phyloP scores from a whole-genome alignment of 1,140 invertebrate genomes.

The Phymastichus coffea region DNA sequence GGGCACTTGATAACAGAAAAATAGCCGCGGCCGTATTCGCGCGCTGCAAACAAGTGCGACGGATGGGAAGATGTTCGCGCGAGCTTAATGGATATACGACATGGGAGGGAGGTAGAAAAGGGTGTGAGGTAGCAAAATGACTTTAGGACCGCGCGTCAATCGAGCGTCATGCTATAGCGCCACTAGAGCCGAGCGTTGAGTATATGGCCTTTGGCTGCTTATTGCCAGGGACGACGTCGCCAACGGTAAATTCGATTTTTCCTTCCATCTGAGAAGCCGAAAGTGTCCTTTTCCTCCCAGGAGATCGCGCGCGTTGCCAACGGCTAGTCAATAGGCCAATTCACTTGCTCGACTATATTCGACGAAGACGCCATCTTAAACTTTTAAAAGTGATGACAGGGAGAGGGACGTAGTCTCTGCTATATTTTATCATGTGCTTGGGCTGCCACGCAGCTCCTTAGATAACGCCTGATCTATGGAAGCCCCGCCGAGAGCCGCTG shows the following conservation, averaged over 20 bases:
- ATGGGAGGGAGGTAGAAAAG: constrained; percentile 5
- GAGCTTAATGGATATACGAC: constrained; percentile 14
- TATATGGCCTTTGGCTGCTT: constrained; percentile 35
- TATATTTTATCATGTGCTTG: constrained; percentile 22
- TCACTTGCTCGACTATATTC: constrained; percentile 43
- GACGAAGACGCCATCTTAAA: not conserved
- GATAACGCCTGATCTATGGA: constrained; percentile 17
- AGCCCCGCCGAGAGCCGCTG: too few relatives aligned
- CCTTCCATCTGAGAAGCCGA: constrained; percentile 53
- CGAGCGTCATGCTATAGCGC: constrained; percentile 9
- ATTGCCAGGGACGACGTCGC: constrained; percentile 36
- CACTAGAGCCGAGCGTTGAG: constrained; percentile 28
- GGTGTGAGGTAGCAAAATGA: too few relatives aligned
- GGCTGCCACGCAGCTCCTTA: not conserved
- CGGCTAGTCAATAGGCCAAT: constrained; percentile 55
- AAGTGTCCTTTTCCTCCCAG: constrained; percentile 41
- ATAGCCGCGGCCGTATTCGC: too few relatives aligned
- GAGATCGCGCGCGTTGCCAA: constrained; percentile 41
- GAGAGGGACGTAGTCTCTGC: not conserved
- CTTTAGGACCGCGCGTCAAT: constrained; percentile 22
- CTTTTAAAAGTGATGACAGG: constrained; percentile 24
- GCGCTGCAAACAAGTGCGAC: too few relatives aligned
- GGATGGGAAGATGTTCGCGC: constrained; percentile 12
- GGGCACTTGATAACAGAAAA: too few relatives aligned
- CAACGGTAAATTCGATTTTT: constrained; percentile 48